These are phyloP conservation scores for Andricus grossulariae DNA, from an alignment of 1,140 invertebrate species.

Conservation along the genomic window DNA sequence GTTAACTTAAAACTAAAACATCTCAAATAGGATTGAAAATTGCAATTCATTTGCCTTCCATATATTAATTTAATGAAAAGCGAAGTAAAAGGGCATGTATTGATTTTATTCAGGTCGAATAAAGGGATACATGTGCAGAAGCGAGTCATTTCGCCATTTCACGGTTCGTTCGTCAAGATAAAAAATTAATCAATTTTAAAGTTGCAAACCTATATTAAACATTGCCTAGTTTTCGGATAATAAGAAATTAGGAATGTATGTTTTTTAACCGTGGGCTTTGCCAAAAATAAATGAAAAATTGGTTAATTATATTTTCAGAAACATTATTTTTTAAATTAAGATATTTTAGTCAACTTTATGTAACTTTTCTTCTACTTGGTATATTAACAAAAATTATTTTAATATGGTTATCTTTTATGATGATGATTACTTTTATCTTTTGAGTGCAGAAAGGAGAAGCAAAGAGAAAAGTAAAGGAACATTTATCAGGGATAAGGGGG, in stretches of 20 bases:
- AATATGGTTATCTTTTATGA: constrained; percentile 22
- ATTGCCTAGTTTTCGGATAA: no score
- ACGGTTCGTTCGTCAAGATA: background rate
- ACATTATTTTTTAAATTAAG: no score
- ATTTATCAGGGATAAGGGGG: constrained; percentile 13
- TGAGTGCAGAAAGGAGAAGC: constrained; percentile 7
- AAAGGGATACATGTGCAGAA: constrained; percentile 26
- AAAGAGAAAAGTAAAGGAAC: constrained; percentile 5
- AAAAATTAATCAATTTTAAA: no score
- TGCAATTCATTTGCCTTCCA: background rate
- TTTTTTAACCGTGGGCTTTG: no score
- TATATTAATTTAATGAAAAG: constrained; percentile 12
- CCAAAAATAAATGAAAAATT: no score
- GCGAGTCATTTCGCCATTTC: background rate
- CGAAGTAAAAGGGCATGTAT: constrained; percentile 18
- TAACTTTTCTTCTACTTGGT: background rate
- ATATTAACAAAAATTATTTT: background rate
- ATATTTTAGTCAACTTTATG: no score
- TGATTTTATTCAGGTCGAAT: constrained; percentile 24
- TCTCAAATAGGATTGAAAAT: background rate
- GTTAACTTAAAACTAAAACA: no score
- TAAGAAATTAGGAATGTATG: no score
- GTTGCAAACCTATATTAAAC: no score
- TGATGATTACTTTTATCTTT: background rate
- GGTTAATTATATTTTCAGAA: no score